Evolutionary conservation across 2,888 invertebrate genomes (phyloP).

Genomic region (Cerceris rybyensis): DNA sequence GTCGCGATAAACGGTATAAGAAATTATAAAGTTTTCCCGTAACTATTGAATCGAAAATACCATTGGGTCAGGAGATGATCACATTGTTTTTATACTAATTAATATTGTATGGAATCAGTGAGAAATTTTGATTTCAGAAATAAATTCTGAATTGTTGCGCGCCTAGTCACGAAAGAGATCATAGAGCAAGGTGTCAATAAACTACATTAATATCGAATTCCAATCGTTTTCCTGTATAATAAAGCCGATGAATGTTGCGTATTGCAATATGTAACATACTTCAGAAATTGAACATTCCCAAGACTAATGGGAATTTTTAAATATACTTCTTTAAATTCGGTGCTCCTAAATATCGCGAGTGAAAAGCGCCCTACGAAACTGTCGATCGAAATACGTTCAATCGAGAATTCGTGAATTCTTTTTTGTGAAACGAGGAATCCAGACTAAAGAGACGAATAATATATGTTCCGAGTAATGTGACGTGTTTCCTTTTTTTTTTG

Average conservation of each 20-base stretch:
- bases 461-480: background rate
- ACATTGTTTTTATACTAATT: too few species aligned
- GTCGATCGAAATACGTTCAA: background rate
- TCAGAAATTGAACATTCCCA: conserved; percentile 42
- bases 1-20: too few species aligned
- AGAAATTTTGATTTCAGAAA: too few species aligned
- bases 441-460: background rate
- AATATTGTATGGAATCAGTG: too few species aligned
- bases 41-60: too few species aligned
- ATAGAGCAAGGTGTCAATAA: background rate
- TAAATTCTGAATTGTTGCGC: too few species aligned
- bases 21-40: too few species aligned
- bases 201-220: conserved; percentile 36
- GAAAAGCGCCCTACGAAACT: background rate
- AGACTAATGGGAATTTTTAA: conserved; percentile 32
- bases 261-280: conserved; percentile 52
- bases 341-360: background rate
- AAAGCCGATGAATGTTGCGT: conserved; percentile 37
- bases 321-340: background rate
- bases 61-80: too few species aligned
- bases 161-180: too few species aligned
- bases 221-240: conserved; percentile 37
- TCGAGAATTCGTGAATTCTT: background rate
- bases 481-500: too few species aligned
- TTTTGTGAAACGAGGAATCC: background rate